Base-by-base conservation (phyloP, 2,888 invertebrate genomes). In the Drosophila niveifrons region DNA sequence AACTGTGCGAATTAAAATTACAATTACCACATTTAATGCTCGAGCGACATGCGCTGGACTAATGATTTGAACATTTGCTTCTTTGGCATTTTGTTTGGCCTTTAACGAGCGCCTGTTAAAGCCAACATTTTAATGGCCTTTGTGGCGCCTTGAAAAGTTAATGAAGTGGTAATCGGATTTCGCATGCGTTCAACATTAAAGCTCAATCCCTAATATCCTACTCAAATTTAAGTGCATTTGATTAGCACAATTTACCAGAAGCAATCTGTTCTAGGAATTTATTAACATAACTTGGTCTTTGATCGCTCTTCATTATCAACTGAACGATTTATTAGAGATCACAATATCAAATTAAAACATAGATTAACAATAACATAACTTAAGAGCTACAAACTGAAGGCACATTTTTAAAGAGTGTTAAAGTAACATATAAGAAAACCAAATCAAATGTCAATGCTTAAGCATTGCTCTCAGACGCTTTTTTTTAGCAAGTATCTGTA, bases 81-180 rank as follows among this genome's bases (percentile, higher is more conserved):
- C 48, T 44, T 41, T 41, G 47, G 15, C 13, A 18, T 18, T 47
- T 61, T 15, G 34, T 29, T n/a, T 11, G 36, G n/a, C n/a, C 36
- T 11, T 36, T 36, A 36, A 36, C 23, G 23, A 41, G 71, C 64
- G 71, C 64, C 50, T 58, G 50, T 55, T 55, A 36, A 71, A 69
- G 23, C 36, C 52, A 34, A 18, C 29, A 29, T 43, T 23, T 58
- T 58, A 65, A 71, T 71, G 44, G 71, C 17, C 44, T n/a, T 47
- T 8, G 11, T 64, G 70, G 70, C 71, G 71, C 71, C 70, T 53
- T 23, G 43, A 23, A 53, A 44, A 55, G 31, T 50, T 64, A 70
- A 71, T 71, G 64, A 58, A 48, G 36, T 58, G 53, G 29, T 48
- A 57, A 51, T 43, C 17, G 17, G 44, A 15, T 4, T 44, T 13